phyloP scores from a whole-genome alignment of 1,140 invertebrate species.

The Nasonia vitripennis region DNA sequence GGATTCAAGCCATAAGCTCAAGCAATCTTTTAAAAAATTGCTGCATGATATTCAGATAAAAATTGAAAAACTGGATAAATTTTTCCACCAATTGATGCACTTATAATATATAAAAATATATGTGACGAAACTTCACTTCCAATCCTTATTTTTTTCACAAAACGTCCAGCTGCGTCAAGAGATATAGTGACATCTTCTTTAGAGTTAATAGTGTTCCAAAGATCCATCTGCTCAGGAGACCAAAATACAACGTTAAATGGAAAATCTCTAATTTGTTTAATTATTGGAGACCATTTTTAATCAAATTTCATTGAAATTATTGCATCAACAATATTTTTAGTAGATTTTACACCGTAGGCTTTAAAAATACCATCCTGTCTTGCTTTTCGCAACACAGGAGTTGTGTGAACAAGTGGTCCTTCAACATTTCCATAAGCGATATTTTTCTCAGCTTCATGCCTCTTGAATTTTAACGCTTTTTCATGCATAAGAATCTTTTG shows the following conservation, averaged over 20 bases:
- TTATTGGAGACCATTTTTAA: background rate
- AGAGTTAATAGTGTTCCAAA: conserved; percentile 6
- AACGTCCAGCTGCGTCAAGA: conserved; percentile 27
- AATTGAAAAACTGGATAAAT: conserved; percentile 28
- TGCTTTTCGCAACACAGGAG: conserved; percentile 10
- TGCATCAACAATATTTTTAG: conserved; percentile 13
- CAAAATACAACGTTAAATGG: conserved; percentile 13
- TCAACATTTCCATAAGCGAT: background rate
- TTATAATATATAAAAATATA: conserved; percentile 31
- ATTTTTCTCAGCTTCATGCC: background rate
- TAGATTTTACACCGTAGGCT: background rate
- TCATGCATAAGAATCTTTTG: background rate
- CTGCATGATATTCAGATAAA: conserved; percentile 30
- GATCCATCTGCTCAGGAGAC: background rate
- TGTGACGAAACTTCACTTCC: background rate
- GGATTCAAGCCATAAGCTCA: background rate
- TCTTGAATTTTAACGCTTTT: conserved; percentile 1
- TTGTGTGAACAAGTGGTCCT: conserved; percentile 5
- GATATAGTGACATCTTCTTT: background rate
- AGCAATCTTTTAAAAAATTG: conserved; percentile 14
- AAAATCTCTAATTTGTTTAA: conserved; percentile 12
- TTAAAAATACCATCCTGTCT: background rate
- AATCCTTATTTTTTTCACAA: conserved; percentile 15
- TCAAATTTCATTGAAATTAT: conserved; percentile 5
- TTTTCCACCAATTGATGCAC: conserved; percentile 18